phyloP scores from a whole-genome alignment of 2,888 invertebrate species.

The Leptopilina syphax region DNA sequence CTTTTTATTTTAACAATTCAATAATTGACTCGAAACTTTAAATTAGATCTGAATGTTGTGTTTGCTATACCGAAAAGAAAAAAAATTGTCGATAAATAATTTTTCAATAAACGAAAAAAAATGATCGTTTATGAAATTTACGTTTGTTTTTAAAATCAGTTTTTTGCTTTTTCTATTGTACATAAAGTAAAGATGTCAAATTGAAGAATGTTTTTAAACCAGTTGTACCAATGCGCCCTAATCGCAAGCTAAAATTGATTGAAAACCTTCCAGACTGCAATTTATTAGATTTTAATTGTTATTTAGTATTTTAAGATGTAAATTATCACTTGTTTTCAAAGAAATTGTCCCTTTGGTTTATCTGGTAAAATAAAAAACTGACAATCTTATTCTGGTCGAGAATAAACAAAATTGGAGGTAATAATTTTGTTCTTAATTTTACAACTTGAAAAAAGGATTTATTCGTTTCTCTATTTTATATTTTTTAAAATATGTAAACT shows the following conservation, averaged over 20 bases:
- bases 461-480: neutral
- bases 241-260: constrained; percentile 2
- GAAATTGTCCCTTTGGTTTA: neutral
- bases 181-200: neutral
- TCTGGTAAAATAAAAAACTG: neutral
- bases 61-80: neutral
- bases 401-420: neutral
- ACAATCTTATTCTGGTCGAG: neutral
- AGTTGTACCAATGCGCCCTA: neutral
- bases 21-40: neutral
- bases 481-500: neutral
- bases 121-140: neutral
- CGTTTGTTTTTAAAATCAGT: neutral
- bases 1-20: neutral
- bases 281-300: constrained; percentile 37
- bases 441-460: neutral
- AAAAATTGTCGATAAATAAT: neutral
- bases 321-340: constrained; percentile 22
- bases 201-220: neutral
- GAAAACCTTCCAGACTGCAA: neutral
- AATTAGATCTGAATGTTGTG: constrained; percentile 4
- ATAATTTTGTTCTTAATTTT: neutral
- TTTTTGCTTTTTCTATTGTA: neutral
- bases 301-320: constrained; percentile 36
- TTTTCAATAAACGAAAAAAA: neutral